Evolutionary conservation across 2,888 invertebrate genomes (phyloP), one percentile per base, ranked within the genome.

Genomic region (Oscheius myriophilus): DNA sequence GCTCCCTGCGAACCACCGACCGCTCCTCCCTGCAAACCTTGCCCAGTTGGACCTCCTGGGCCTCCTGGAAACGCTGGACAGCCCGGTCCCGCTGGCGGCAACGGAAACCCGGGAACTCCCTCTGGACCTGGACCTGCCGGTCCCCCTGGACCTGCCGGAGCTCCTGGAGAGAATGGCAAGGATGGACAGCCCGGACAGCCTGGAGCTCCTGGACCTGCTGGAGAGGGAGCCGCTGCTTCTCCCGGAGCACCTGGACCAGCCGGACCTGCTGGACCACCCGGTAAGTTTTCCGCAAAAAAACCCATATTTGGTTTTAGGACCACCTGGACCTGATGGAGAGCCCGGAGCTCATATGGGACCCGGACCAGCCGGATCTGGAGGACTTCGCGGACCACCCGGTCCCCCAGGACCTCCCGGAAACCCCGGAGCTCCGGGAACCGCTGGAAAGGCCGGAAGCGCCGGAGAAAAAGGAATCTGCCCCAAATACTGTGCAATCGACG

Each of bases 1-100:
- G 53, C 42, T 42, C 79, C 82, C 23, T 82, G 82, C 71, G 82
- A 81, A 70, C 75, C 78, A 45, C 64, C 78, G 61, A 76, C 69
- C 71, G 75, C 59, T 43, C 74, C 75, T 41, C 75, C 73, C 18
- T 65, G 68, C 73, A 78, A 73, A 26, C 75, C 72, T 12, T 77
- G 75, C 71, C 70, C 51, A n/a, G 33, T 41, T 14, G 63, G 63
- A 41, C 41, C 33, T 11, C 23, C 63, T n/a, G 63, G 63, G 52
- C 51, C 51, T 21, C 26, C 63, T 14, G 63, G 63, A 21, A 57
- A n/a, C 41, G 39, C 33, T 18, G 57, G 57, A 1, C 18, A 43
- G n/a, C 26, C 25, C 1, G 26, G 39, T 11, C 26, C 33, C 3
- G 57, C 33, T 33, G 42, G 57, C 4, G 16, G 11, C 14, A 51